phyloP scores from a whole-genome alignment of 2,888 invertebrate genomes.

The Prostheceraeus crozeri region DNA sequence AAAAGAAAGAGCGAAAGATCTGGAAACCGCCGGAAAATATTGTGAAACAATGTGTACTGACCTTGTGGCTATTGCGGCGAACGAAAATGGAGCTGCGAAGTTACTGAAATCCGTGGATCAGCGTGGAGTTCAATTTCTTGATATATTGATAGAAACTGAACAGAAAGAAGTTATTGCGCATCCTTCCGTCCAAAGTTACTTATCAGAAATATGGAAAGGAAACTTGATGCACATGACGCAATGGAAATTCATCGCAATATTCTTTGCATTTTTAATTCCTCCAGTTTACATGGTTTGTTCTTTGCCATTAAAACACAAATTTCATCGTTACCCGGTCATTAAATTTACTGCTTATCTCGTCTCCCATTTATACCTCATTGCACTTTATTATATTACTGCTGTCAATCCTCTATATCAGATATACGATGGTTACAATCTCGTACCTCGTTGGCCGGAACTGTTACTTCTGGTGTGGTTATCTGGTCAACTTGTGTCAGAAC shows the following conservation, averaged over 20 bases:
- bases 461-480: constrained; percentile 85
- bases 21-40: constrained; percentile 86
- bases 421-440: constrained; percentile 59
- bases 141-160: constrained; percentile 93
- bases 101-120: constrained; percentile 89
- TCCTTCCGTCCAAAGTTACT: constrained; percentile 89
- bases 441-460: constrained; percentile 94
- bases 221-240: constrained; percentile 90
- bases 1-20: constrained; percentile 92
- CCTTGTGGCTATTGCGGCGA: constrained; percentile 80
- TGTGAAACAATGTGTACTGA: constrained; percentile 97
- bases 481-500: constrained; percentile 83
- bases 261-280: constrained; percentile 77
- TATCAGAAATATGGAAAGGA: constrained; percentile 90
- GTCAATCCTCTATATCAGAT: constrained; percentile 55
- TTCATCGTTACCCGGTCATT: constrained; percentile 95
- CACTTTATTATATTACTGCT: constrained; percentile 69
- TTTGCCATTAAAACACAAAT: constrained; percentile 84
- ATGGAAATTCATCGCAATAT: constrained; percentile 83
- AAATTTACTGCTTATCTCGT: constrained; percentile 99
- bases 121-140: constrained; percentile 83
- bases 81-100: constrained; percentile 68
- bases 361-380: constrained; percentile 92
- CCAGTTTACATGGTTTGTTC: constrained; percentile 93
- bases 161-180: constrained; percentile 88